Base-by-base conservation (phyloP, 2,888 invertebrate species). In the Trissonchulus sp. region DNA sequence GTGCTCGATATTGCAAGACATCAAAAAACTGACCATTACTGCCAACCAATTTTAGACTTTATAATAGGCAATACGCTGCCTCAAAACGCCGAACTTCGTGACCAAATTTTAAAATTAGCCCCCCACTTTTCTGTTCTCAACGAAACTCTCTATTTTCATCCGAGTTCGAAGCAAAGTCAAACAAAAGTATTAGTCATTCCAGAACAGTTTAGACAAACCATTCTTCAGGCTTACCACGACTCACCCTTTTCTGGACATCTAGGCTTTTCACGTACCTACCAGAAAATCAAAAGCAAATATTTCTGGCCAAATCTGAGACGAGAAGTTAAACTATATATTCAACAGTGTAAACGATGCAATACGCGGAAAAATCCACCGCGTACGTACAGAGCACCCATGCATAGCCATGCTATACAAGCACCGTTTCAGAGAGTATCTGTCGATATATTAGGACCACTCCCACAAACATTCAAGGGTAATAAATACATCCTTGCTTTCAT, bases 381-480 rank as follows among this genome's bases (percentile, higher is more conserved):
- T 8, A 15, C 36, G 23, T n/a, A 36, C 18, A 34, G 65, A 8
- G 75, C 75, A 34, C 75, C 77, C n/a, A 74, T 79, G n/a, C 37
- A 78, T n/a, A n/a, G 68, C 23, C 36, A 72, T 28, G 68, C 71
- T 0, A 73, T 79, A 1, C 73, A 75, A 30, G 63, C 63, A 8
- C 79, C 80, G 2, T 80, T 80, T 77, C 78, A 81, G 37, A 75
- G 77, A 36, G 63, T 80, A 2, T 72, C 77, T 1, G 76, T 77
- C 30, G 81, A 81, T 68, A 31, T 78, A 1, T n/a, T 79, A 30
- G 81, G 81, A 1, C 80, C 81, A 0, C 75, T 81, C 1, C 78
- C 79, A 23, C 23, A 8, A 0, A 77, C 78, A 0, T 18, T 30
- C 2, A 48, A 71, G 0, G 75, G 75, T 2, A 79, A 81, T 33